Evolutionary conservation across 2,888 invertebrate species (phyloP).

Genomic region (Leucophora obtusa): DNA sequence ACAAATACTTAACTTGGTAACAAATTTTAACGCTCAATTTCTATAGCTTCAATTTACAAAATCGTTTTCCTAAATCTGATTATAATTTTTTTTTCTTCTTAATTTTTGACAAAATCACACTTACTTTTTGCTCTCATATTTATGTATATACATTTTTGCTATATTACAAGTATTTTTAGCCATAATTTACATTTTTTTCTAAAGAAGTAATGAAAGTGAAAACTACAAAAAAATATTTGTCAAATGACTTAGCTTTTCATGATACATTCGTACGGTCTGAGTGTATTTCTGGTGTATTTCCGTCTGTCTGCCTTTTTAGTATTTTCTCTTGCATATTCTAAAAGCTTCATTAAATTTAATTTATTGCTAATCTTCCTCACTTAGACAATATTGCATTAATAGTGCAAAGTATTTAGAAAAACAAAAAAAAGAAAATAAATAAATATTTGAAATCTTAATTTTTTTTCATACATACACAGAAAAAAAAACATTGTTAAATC

Average conservation of each 20-base stretch:
- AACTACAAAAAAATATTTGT: background rate
- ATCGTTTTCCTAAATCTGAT: too few species aligned
- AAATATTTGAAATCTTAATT: background rate
- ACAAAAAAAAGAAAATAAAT: too few species aligned
- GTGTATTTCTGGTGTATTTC: background rate
- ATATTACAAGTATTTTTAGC: too few species aligned
- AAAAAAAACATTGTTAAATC: too few species aligned
- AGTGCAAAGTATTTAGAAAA: background rate
- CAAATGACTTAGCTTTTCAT: background rate
- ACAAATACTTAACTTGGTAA: too few species aligned
- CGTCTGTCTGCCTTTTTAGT: slow-evolving; percentile 14
- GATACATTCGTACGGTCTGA: background rate
- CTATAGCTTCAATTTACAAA: too few species aligned
- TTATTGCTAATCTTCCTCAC: background rate
- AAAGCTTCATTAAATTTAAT: slow-evolving; percentile 15
- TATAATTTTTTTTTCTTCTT: too few species aligned
- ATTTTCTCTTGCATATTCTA: background rate
- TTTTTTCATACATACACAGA: background rate
- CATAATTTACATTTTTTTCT: too few species aligned
- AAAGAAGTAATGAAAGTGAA: background rate
- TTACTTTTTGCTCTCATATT: too few species aligned
- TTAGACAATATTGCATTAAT: background rate
- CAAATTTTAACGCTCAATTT: too few species aligned
- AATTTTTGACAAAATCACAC: too few species aligned
- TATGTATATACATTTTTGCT: too few species aligned